These are phyloP conservation scores for Diplazon laetatorius DNA, from an alignment of 2,888 invertebrate species.

Conservation along the genomic window DNA sequence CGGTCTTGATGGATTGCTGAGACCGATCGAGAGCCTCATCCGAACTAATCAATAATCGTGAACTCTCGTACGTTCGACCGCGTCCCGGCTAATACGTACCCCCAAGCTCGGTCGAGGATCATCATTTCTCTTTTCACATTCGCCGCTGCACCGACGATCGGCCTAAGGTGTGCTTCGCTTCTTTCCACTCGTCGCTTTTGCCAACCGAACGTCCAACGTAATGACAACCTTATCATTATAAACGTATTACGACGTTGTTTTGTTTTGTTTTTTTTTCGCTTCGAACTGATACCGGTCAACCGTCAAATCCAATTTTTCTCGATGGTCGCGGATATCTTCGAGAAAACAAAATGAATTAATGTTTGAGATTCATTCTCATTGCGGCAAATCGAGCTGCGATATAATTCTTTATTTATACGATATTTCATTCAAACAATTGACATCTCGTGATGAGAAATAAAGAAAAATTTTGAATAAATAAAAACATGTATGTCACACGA, in stretches of 20 bases:
- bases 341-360: no score
- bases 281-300: conserved; percentile 17
- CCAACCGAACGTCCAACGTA: conserved; percentile 66
- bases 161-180: conserved; percentile 58
- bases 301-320: conserved; percentile 1
- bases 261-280: conserved; percentile 15
- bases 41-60: conserved; percentile 82
- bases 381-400: no score
- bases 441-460: no score
- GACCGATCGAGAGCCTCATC: conserved; percentile 79
- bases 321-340: conserved; percentile 13
- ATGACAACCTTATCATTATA: conserved; percentile 80
- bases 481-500: conserved; percentile 59
- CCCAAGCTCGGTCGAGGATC: conserved; percentile 75
- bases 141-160: conserved; percentile 48
- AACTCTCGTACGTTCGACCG: conserved; percentile 69
- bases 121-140: conserved; percentile 77
- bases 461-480: no score
- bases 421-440: no score
- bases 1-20: conserved; percentile 81
- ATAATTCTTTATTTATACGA: no score
- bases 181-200: conserved; percentile 48
- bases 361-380: no score
- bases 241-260: conserved; percentile 75
- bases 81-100: conserved; percentile 76